Conservation (phyloP, 1,140 invertebrate species). For the Ostrea edulis region DNA sequence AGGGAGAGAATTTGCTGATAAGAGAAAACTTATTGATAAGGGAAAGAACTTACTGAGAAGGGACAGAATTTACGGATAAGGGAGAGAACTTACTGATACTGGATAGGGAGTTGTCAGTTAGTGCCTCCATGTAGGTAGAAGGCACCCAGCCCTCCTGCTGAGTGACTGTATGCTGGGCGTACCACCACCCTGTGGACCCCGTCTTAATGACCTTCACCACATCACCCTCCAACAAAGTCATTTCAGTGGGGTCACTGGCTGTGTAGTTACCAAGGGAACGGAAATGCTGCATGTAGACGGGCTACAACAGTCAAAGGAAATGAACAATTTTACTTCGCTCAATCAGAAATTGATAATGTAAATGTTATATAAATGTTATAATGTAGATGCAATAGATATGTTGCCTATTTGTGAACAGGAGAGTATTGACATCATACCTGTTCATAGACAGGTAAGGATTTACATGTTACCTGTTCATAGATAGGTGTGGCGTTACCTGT, state of each 20-base stretch:
- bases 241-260: constrained; percentile 90
- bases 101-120: constrained; percentile 50
- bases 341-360: no score
- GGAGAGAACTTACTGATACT: constrained; percentile 5
- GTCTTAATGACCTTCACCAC: constrained; percentile 90
- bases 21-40: background rate
- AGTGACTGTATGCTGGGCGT: constrained; percentile 88
- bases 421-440: background rate
- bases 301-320: background rate
- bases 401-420: no score
- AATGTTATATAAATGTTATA: no score
- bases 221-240: constrained; percentile 93
- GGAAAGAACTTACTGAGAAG: background rate
- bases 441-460: no score
- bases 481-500: no score
- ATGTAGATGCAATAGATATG: no score
- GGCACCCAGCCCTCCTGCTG: constrained; percentile 94
- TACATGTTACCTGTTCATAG: no score
- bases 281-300: constrained; percentile 64
- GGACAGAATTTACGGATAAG: background rate
- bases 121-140: constrained; percentile 92
- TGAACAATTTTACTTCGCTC: background rate
- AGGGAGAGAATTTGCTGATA: no score
- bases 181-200: constrained; percentile 97
- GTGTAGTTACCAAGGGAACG: constrained; percentile 93